Conservation (phyloP, 30 jellyfish, hydroid and myxozoan species). For the Sanderia malayensis region DNA sequence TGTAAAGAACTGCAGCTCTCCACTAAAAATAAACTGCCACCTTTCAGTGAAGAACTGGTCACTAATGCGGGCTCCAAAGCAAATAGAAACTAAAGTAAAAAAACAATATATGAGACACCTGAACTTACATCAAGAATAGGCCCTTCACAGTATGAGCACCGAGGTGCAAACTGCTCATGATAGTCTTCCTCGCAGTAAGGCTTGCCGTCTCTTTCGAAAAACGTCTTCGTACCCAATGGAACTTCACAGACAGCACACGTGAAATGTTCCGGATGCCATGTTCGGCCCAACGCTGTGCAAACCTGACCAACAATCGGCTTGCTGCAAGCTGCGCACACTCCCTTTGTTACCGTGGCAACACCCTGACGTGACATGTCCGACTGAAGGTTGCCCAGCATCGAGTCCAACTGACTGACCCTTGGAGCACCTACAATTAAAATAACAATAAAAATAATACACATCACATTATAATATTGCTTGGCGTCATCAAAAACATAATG, state of each 20-base stretch:
- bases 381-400: constrained; percentile 92
- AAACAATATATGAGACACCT: too few relatives aligned
- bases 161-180: constrained; percentile 85
- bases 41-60: too few relatives aligned
- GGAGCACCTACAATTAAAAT: too few relatives aligned
- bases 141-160: constrained; percentile 82
- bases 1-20: too few relatives aligned
- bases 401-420: constrained; percentile 68
- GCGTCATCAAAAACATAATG: too few relatives aligned
- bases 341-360: constrained; percentile 91
- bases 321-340: constrained; percentile 92
- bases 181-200: constrained; percentile 92
- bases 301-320: constrained; percentile 94
- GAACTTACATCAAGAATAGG: constrained; percentile 89
- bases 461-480: too few relatives aligned
- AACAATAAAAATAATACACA: too few relatives aligned
- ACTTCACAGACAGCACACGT: constrained; percentile 90
- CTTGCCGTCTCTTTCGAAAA: constrained; percentile 92
- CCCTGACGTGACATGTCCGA: constrained; percentile 97
- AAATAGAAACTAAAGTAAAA: too few relatives aligned
- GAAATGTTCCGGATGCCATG: constrained; percentile 99
- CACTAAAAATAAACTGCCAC: too few relatives aligned
- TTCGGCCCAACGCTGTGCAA: constrained; percentile 91
- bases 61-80: too few relatives aligned
- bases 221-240: constrained; percentile 82